Evolutionary conservation across 2,888 invertebrate genomes (phyloP), one percentile per base, ranked within the genome.

Genomic region (Nesidiocoris tenuis): DNA sequence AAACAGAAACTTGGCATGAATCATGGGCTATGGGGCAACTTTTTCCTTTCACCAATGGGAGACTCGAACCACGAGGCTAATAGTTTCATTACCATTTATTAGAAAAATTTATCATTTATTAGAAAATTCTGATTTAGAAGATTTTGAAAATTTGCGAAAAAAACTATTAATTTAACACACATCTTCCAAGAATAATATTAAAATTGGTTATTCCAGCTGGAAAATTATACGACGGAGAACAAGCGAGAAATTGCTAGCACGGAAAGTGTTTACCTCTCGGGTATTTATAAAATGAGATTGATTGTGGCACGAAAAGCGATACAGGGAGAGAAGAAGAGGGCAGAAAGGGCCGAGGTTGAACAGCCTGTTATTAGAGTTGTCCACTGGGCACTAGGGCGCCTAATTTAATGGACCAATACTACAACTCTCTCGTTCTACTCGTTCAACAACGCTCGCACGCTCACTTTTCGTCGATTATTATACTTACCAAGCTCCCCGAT

Each of bases 291-390:
- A 61, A 72, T 72, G 72, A 72, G 72, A 72, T 72, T 72, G 72
- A 72, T 72, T 72, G 57, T 61, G 61, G 72, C 72, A 72, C 72
- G 72, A 72, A 72, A 39, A 61, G 72, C 61, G 72, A 72, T 72
- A 72, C 61, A 72, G 72, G 25, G 70, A 59, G 72, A 23, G 24
- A 12, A 39, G 39, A n/a, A n/a, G 39, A 3, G 39, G 12, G 39
- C 12, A 39, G 39, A 39, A 39, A 39, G 39, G 5, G 5, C 39
- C 12, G 39, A 12, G 5, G 5, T 12, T 39, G 39, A 61, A 39
- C n/a, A 72, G 72, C 72, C 72, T 72, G 72, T 72, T 72, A 72
- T 72, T 72, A 72, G 72, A 72, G 72, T 72, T 72, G 72, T 72
- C 72, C 72, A 61, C 72, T 63, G 72, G 72, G n/a, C n/a, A n/a